phyloP scores from a whole-genome alignment of 2,113 vertebrate species.

The Sinocyclocheilus maitianheensis region DNA sequence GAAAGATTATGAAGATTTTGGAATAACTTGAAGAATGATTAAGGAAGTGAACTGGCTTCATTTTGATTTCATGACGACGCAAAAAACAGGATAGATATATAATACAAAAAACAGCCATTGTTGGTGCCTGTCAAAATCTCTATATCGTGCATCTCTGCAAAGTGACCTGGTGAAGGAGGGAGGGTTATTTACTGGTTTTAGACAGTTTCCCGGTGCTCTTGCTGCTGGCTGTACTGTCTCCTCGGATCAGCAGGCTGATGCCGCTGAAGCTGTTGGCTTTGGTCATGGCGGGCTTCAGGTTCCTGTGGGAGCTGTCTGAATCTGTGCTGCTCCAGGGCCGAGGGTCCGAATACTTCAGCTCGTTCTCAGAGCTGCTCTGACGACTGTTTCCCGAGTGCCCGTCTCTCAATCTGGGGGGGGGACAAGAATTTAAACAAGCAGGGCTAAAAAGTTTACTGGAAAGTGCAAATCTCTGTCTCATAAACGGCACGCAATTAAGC shows the following conservation, averaged over 20 bases:
- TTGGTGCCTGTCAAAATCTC: neutral
- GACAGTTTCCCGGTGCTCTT: slow-evolving; percentile 96
- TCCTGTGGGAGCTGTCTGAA: slow-evolving; percentile 92
- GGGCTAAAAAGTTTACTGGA: neutral
- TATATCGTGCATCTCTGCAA: neutral
- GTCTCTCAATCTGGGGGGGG: slow-evolving; percentile 80
- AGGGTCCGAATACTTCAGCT: slow-evolving; percentile 84
- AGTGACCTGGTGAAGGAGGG: neutral
- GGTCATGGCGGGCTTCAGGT: slow-evolving; percentile 88
- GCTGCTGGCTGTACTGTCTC: slow-evolving; percentile 97
- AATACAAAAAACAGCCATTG: neutral
- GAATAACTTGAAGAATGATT: neutral
- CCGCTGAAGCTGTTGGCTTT: slow-evolving; percentile 99
- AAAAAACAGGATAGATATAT: neutral
- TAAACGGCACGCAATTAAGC: too few species aligned
- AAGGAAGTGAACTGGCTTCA: neutral
- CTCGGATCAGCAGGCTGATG: slow-evolving; percentile 89
- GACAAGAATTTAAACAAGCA: too few species aligned
- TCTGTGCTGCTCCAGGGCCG: slow-evolving; percentile 99
- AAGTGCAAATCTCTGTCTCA: neutral
- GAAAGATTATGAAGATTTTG: neutral
- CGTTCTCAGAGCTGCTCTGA: slow-evolving; percentile 96
- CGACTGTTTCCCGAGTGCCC: slow-evolving; percentile 87
- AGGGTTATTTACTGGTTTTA: slow-evolving; percentile 82
- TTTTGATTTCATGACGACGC: neutral